These are phyloP conservation scores for Trididemnum miniatum DNA, from an alignment of 23 tunicate genomes.

Conservation along the genomic window DNA sequence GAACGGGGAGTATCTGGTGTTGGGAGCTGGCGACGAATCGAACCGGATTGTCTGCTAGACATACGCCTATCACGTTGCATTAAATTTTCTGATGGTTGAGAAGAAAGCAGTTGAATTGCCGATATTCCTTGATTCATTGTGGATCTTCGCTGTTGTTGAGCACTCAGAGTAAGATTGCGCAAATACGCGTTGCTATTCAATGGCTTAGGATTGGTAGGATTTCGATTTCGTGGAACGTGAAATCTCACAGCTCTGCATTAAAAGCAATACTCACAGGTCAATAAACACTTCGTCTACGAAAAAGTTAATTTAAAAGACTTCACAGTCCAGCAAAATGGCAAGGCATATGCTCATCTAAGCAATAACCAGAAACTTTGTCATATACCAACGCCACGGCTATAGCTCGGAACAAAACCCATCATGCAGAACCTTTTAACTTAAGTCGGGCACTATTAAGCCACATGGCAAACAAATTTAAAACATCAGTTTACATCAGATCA, in stretches of 20 bases:
- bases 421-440: too few relatives aligned
- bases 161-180: constrained; percentile 15
- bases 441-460: too few relatives aligned
- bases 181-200: constrained; percentile 30
- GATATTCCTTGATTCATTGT: not conserved
- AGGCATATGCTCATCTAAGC: too few relatives aligned
- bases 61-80: constrained; percentile 1
- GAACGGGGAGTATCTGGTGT: constrained; percentile 12
- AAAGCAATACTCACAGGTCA: not conserved
- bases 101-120: constrained; percentile 22
- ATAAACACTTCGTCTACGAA: not conserved
- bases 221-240: constrained; percentile 29
- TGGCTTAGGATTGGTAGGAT: constrained; percentile 40
- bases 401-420: too few relatives aligned
- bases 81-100: not conserved
- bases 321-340: too few relatives aligned
- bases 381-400: too few relatives aligned
- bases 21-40: constrained; percentile 36
- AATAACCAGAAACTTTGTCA: too few relatives aligned
- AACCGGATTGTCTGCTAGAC: not conserved
- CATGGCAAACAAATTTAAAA: too few relatives aligned
- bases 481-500: too few relatives aligned
- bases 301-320: too few relatives aligned
- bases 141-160: not conserved
- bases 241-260: constrained; percentile 47